These are phyloP conservation scores for Macropis europaea DNA, from an alignment of 2,888 invertebrate genomes.

Conservation along the genomic window DNA sequence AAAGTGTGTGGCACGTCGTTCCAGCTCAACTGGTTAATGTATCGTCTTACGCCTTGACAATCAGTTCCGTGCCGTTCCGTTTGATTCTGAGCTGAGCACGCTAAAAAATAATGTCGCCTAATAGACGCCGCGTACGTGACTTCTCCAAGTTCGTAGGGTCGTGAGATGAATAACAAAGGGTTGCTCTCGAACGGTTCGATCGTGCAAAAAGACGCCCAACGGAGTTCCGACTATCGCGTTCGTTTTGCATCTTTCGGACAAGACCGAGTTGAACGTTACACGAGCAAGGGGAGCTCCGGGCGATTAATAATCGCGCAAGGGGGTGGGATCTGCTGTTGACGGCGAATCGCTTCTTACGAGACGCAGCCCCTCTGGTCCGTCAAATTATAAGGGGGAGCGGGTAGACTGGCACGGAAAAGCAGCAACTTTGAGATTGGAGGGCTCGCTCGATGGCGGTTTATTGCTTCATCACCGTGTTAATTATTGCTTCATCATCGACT, in stretches of 20 bases:
- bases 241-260: conserved; percentile 7
- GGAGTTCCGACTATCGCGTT: background rate
- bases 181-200: conserved; percentile 21
- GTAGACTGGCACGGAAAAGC: conserved; percentile 54
- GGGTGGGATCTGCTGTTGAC: conserved; percentile 61
- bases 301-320: conserved; percentile 59
- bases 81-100: too few relatives aligned
- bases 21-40: too few relatives aligned
- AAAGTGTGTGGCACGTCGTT: too few relatives aligned
- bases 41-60: too few relatives aligned
- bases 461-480: conserved; percentile 64
- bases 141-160: background rate
- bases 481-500: conserved; percentile 60
- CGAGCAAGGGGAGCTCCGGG: conserved; percentile 2
- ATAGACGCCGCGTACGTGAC: conserved; percentile 36
- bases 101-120: conserved; percentile 50
- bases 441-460: conserved; percentile 53
- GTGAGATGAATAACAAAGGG: conserved; percentile 35
- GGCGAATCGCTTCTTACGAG: conserved; percentile 60
- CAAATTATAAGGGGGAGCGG: conserved; percentile 58
- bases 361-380: conserved; percentile 46
- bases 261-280: conserved; percentile 46
- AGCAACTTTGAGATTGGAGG: conserved; percentile 60
- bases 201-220: background rate
- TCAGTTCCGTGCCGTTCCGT: too few relatives aligned